phyloP scores from a whole-genome alignment of 92 coral and sea anemone genomes.

The Heteractis magnifica region DNA sequence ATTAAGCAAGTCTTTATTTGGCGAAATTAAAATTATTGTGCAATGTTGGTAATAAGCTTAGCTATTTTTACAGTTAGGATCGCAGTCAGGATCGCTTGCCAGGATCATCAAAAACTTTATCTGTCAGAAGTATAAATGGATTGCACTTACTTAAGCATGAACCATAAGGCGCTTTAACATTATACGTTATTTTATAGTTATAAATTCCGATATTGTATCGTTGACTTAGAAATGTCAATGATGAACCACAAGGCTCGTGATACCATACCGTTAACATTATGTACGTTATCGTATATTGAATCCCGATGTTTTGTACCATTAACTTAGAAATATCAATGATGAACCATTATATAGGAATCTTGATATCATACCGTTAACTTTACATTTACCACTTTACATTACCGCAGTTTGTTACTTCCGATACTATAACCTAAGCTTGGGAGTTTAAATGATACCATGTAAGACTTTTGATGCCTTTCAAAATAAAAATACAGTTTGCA shows the following conservation, averaged over 20 bases:
- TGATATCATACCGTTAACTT: too few relatives aligned
- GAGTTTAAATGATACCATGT: background rate
- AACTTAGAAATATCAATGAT: too few relatives aligned
- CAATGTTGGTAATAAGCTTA: background rate
- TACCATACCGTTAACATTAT: too few relatives aligned
- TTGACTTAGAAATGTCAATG: background rate
- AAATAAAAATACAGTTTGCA: background rate
- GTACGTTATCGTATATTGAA: too few relatives aligned
- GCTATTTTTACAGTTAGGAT: too few relatives aligned
- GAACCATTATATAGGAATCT: too few relatives aligned
- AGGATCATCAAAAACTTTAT: too few relatives aligned
- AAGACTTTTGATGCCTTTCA: background rate
- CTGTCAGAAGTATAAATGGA: too few relatives aligned
- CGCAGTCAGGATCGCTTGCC: too few relatives aligned
- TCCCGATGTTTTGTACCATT: too few relatives aligned
- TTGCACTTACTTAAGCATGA: background rate
- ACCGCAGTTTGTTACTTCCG: constrained; percentile 8
- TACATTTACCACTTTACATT: background rate
- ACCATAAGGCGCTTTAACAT: background rate
- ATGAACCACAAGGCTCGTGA: too few relatives aligned
- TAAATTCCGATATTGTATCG: background rate
- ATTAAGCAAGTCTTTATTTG: constrained; percentile 31
- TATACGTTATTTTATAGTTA: constrained; percentile 3
- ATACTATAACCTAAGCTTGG: constrained; percentile 7
- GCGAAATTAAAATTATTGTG: background rate